Evolutionary conservation across 2,888 invertebrate species (phyloP).

Genomic region (Ditylenchus weischeri): DNA sequence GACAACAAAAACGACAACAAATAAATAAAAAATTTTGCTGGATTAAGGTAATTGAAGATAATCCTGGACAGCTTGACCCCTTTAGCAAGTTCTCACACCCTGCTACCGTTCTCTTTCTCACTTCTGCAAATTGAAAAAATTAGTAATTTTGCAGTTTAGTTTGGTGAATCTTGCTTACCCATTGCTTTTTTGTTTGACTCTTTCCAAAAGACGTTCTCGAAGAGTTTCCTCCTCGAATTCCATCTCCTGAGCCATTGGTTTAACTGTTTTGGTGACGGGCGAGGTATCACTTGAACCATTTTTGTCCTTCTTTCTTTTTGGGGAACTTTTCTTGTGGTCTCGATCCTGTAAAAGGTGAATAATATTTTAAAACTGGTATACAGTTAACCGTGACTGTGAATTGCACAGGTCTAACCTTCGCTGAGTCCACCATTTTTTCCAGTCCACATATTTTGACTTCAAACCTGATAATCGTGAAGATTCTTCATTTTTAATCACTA

Average conservation of each 20-base stretch:
- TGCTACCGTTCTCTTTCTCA: slow-evolving; percentile 1
- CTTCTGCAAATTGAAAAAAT: background rate
- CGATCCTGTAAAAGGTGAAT: background rate
- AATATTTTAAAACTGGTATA: background rate
- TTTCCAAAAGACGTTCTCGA: slow-evolving; percentile 42
- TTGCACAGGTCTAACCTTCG: too few species aligned
- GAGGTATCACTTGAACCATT: background rate
- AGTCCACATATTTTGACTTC: too few species aligned
- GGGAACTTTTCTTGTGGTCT: slow-evolving; percentile 11
- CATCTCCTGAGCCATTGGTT: slow-evolving; percentile 19
- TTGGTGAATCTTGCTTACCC: background rate
- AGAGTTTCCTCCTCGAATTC: slow-evolving; percentile 36
- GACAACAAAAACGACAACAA: too few species aligned
- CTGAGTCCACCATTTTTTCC: too few species aligned
- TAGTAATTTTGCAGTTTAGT: too few species aligned
- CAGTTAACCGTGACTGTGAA: too few species aligned
- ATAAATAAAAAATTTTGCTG: too few species aligned
- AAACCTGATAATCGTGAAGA: too few species aligned
- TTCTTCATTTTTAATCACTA: too few species aligned
- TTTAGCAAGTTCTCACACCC: background rate
- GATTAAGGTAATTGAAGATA: background rate
- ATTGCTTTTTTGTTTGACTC: slow-evolving; percentile 21
- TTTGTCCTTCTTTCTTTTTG: background rate
- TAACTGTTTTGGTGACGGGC: background rate
- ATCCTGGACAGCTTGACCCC: background rate